Conservation (phyloP, 92 coral and sea anemone species). For the Umimayanthus kanabou region DNA sequence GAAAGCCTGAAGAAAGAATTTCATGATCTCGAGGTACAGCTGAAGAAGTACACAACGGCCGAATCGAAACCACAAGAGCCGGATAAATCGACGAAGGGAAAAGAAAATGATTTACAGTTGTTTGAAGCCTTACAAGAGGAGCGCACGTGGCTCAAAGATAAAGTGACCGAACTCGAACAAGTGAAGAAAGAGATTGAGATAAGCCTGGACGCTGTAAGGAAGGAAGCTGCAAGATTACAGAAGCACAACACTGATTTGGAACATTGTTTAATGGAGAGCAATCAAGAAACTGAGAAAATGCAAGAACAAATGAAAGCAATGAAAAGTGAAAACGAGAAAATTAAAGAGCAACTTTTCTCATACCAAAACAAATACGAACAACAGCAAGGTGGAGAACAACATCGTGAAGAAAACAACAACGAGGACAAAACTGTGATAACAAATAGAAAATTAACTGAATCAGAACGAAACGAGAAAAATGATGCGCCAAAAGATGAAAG, state of each 20-base stretch:
- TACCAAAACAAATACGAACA: not conserved
- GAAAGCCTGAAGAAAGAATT: constrained; percentile 19
- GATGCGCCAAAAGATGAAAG: not conserved
- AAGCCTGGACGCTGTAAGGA: constrained; percentile 26
- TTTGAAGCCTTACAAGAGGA: constrained; percentile 16
- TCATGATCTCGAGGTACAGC: not conserved
- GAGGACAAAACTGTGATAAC: not conserved
- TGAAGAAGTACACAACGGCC: not conserved
- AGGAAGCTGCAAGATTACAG: constrained; percentile 25
- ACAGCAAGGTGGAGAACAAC: not conserved
- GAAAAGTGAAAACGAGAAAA: not conserved
- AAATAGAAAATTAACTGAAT: not conserved
- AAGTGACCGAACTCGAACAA: constrained; percentile 29
- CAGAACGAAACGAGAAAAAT: not conserved
- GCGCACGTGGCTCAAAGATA: constrained; percentile 31
- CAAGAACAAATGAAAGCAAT: not conserved
- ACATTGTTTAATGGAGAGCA: not conserved
- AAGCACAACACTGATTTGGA: constrained; percentile 19
- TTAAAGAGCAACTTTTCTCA: not conserved
- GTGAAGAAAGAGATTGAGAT: constrained; percentile 19
- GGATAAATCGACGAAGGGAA: not conserved
- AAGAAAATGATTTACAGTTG: not conserved
- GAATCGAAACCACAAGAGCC: not conserved
- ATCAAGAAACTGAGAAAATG: not conserved
- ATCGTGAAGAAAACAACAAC: not conserved